phyloP scores from a whole-genome alignment of 2,113 vertebrate genomes.

The Plectropomus leopardus region DNA sequence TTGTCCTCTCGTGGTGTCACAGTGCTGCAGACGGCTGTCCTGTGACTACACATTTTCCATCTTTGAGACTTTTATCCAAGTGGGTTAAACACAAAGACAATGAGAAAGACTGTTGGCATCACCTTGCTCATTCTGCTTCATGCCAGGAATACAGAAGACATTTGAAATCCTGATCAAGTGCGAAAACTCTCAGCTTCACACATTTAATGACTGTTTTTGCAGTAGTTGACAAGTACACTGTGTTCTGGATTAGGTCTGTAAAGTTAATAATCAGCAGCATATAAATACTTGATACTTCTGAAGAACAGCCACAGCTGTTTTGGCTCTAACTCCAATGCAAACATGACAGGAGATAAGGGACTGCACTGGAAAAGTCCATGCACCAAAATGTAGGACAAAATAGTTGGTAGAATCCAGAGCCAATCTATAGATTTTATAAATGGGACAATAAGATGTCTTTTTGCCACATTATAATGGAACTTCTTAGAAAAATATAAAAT shows the following conservation, averaged over 20 bases:
- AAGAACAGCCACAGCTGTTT: too few relatives aligned
- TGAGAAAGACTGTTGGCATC: not conserved
- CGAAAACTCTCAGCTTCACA: slow-evolving; percentile 47
- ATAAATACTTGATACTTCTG: too few relatives aligned
- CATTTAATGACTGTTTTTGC: slow-evolving; percentile 41
- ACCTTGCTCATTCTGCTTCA: slow-evolving; percentile 20
- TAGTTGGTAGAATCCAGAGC: too few relatives aligned
- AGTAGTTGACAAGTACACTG: slow-evolving; percentile 41
- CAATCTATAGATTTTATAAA: too few relatives aligned
- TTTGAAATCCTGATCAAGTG: slow-evolving; percentile 43
- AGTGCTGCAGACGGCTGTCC: not conserved
- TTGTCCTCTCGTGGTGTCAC: not conserved
- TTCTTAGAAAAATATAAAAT: too few relatives aligned
- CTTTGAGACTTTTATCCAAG: not conserved
- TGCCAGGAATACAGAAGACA: slow-evolving; percentile 18
- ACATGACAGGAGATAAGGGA: too few relatives aligned
- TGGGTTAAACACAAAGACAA: slow-evolving; percentile 1
- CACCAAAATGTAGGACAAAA: too few relatives aligned
- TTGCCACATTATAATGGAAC: too few relatives aligned
- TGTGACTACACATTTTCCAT: not conserved
- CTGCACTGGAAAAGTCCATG: too few relatives aligned
- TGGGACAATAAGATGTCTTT: too few relatives aligned
- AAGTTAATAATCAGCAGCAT: slow-evolving; percentile 10
- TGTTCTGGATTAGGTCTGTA: slow-evolving; percentile 20
- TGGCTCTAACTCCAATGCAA: too few relatives aligned